Evolutionary conservation across 2,797 vertebrate species (phyloP).

Genomic region (Mormyrus hasselquistii): DNA sequence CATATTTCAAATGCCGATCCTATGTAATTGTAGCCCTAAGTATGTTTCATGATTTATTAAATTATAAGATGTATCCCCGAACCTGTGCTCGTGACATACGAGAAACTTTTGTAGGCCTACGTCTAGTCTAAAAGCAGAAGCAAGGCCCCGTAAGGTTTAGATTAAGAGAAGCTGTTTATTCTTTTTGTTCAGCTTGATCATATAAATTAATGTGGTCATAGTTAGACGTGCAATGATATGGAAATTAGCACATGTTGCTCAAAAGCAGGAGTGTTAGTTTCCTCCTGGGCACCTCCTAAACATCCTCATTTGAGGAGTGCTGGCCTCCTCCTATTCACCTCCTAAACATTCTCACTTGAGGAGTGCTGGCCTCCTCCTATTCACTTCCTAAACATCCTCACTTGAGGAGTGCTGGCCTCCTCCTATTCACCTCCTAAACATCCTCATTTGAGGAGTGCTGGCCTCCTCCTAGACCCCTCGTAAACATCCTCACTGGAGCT

Average conservation of each 20-base stretch:
- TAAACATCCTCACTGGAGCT: neutral
- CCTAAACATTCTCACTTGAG: neutral
- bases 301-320: neutral
- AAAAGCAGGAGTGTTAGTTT: neutral
- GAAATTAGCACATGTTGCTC: neutral
- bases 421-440: neutral
- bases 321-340: neutral
- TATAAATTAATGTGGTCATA: neutral
- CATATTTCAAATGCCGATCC: neutral
- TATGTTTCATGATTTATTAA: neutral
- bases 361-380: neutral
- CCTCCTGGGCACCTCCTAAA: neutral
- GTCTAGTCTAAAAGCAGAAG: neutral
- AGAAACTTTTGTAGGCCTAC: neutral
- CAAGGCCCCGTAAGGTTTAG: neutral
- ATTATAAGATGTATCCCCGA: neutral
- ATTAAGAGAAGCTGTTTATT: neutral
- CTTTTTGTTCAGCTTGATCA: neutral
- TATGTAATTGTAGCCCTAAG: neutral
- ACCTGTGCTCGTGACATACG: neutral
- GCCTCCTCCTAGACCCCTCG: neutral
- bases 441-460: neutral
- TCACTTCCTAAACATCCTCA: neutral
- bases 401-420: neutral
- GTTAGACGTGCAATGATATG: neutral